Evolutionary conservation across 2,888 invertebrate species (phyloP).

Genomic region (Erynnis tages): DNA sequence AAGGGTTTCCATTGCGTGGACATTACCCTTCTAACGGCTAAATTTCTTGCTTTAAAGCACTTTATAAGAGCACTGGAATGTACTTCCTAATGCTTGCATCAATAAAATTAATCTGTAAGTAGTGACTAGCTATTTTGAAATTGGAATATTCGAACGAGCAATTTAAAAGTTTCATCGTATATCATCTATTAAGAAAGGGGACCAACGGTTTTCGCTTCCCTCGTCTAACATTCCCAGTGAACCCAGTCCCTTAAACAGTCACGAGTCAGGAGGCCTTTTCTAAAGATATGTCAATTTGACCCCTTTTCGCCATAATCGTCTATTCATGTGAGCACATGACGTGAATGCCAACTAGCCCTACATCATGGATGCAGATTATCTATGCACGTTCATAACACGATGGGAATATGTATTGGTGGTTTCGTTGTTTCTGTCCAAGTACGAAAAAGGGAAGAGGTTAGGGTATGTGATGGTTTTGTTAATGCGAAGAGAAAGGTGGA

Average conservation of each 20-base stretch:
- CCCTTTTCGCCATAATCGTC: constrained; percentile 47
- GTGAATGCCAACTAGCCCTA: constrained; percentile 42
- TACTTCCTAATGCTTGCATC: no score
- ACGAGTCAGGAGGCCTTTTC: constrained; percentile 37
- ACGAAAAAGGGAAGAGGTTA: constrained; percentile 24
- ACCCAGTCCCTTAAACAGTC: constrained; percentile 31
- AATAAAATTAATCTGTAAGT: no score
- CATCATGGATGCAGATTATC: constrained; percentile 38
- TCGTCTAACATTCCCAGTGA: neutral
- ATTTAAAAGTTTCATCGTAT: no score
- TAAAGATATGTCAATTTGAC: constrained; percentile 44
- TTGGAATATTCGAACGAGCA: no score
- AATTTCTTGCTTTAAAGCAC: no score
- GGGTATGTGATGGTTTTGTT: constrained; percentile 21
- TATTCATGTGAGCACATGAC: constrained; percentile 42
- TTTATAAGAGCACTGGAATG: no score
- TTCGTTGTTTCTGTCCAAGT: constrained; percentile 16
- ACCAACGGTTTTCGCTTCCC: no score
- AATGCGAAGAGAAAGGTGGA: constrained; percentile 20
- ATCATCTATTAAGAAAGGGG: no score
- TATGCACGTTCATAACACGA: constrained; percentile 35
- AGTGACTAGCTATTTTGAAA: no score
- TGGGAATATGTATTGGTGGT: constrained; percentile 24
- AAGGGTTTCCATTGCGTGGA: no score
- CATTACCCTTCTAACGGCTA: no score